phyloP scores from a whole-genome alignment of 2,888 invertebrate species.

The Morpho helenor region DNA sequence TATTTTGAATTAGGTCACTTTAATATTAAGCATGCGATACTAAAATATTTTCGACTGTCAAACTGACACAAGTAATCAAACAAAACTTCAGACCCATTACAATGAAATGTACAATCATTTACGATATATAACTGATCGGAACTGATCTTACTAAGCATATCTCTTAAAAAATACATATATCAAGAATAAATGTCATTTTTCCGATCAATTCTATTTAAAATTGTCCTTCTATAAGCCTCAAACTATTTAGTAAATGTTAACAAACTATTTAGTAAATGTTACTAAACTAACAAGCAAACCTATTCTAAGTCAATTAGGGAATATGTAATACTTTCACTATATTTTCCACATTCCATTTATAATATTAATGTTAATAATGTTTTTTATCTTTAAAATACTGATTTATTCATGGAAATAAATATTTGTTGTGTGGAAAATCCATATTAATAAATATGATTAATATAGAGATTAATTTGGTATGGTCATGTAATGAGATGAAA shows the following conservation, averaged over 20 bases:
- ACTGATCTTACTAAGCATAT: conserved; percentile 30
- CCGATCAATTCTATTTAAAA: conserved; percentile 47
- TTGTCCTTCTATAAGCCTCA: conserved; percentile 34
- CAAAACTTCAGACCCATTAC: conserved; percentile 58
- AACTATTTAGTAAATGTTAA: conserved; percentile 36
- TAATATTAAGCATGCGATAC: no score
- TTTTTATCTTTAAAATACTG: no score
- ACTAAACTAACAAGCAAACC: conserved; percentile 40
- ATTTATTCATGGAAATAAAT: no score
- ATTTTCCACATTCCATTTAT: no score
- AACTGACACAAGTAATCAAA: neutral
- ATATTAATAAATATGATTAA: no score
- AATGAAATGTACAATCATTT: conserved; percentile 72
- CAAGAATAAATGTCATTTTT: conserved; percentile 25
- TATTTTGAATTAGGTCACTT: no score
- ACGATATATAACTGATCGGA: conserved; percentile 50
- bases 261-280: conserved; percentile 32
- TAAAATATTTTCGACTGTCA: neutral
- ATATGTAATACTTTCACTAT: conserved; percentile 21
- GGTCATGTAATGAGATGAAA: no score
- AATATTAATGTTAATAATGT: no score
- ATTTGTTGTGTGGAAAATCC: no score
- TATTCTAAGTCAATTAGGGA: conserved; percentile 39
- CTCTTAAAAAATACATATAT: conserved; percentile 3
- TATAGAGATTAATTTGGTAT: no score